Base-by-base conservation (phyloP, 1,140 invertebrate species). In the Nilaparvata lugens region DNA sequence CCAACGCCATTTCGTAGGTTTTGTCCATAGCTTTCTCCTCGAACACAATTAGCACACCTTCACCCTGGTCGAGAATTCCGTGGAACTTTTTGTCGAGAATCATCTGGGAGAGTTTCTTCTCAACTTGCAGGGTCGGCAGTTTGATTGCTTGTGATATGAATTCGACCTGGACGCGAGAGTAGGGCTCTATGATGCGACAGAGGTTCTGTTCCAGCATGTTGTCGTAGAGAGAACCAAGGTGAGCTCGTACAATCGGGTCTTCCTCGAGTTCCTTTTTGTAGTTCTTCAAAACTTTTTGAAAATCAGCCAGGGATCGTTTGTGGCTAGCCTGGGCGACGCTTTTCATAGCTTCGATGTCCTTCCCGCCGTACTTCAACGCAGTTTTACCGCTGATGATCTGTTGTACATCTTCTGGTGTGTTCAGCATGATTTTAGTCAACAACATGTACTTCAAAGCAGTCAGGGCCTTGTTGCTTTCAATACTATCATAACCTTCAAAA, bases 21-120 rank as follows among this genome's bases (percentile, higher is more conserved):
- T 96, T 95, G 71, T 99, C 96, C 43, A 89, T 82, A n/a, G 87
- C 83, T 52, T 87, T 88, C 70, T 94, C 92, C 74, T 99, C 96
- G 76, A 97, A 99, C 9, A 99, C 92, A 66, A 99, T 94, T 25
- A 99, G 78, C 13, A 99, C 93, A 62, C 90, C 96, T 76, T 94
- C 92, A 54, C 95, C 96, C 79, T 99, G 97, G 79, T 99, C 96
- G 52, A 99, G 79, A 66, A 98, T 97, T 18, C 96, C 95, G 78
- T 87, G 83, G 64, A 99, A 86, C 75, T 99, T 99, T 66, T 96
- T 95, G 75, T 99, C 97, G 69, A 99, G 78, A 72, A 99, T 99
- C 97, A 99, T 99, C 75, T 99, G 97, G 23, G 96, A 98, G 16
- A 99, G 76, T 77, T 99, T 99, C 76, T 97, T 96, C 74, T 99